phyloP scores from a whole-genome alignment of 2,797 vertebrate species.

The Hozukius guyotensis region DNA sequence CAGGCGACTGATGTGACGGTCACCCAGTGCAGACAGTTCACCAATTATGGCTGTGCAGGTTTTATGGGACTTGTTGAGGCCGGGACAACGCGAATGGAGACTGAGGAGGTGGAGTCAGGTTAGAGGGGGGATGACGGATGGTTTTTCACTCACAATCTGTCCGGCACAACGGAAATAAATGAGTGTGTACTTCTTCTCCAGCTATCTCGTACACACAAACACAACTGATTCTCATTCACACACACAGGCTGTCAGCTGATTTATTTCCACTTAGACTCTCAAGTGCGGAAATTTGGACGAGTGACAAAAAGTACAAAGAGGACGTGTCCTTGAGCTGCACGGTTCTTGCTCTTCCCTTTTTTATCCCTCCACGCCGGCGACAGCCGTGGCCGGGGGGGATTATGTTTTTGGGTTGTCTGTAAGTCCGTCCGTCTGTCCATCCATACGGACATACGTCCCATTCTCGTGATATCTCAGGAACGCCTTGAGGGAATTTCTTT shows the following conservation, averaged over 20 bases:
- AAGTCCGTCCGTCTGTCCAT: background rate
- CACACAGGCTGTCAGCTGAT: constrained; percentile 52
- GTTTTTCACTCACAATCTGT: constrained; percentile 57
- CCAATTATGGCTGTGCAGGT: constrained; percentile 8
- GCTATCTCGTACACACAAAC: constrained; percentile 49
- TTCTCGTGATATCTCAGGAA: background rate
- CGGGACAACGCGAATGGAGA: constrained; percentile 15
- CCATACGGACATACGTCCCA: no score
- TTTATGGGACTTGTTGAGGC: constrained; percentile 2
- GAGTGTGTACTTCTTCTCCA: constrained; percentile 27
- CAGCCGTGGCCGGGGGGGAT: background rate
- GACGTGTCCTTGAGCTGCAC: constrained; percentile 62
- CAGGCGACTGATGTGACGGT: constrained; percentile 14
- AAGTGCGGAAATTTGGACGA: constrained; percentile 68
- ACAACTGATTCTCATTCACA: constrained; percentile 38
- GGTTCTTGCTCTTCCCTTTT: background rate
- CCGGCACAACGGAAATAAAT: constrained; percentile 46
- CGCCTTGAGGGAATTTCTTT: background rate
- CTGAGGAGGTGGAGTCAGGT: constrained; percentile 25
- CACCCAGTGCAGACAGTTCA: constrained; percentile 26
- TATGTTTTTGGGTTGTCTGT: background rate
- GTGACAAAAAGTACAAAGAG: constrained; percentile 68
- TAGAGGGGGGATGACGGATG: constrained; percentile 41
- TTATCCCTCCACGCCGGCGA: background rate
- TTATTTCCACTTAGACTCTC: constrained; percentile 68